Base-by-base conservation (phyloP, 2,888 invertebrate genomes). In the Achlya flavicornis region DNA sequence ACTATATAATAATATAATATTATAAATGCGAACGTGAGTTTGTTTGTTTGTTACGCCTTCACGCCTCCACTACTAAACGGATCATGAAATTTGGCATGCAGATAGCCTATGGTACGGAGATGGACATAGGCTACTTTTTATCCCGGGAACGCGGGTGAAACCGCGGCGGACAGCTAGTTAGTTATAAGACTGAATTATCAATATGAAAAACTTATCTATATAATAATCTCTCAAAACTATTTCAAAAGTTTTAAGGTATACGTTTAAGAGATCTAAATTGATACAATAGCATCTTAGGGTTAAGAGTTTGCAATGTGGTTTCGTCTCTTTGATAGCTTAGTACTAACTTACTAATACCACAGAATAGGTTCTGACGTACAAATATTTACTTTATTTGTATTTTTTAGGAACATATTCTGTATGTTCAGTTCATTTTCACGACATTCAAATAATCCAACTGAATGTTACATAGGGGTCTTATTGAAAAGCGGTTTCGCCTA, bases 371-470 rank as follows among this genome's bases (percentile, higher is more conserved):
- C 26, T 26, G 26, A 26, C 1, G 26, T 26, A 26, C 26, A 1
- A 26, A 26, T 26, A n/a, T n/a, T n/a, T n/a, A n/a, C n/a, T n/a
- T n/a, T n/a, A n/a, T n/a, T n/a, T n/a, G 48, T 53, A 53, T 53
- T 53, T n/a, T 53, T 53, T 53, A 53, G 19, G 53, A 53, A 60
- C 43, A 60, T 16, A 12, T 43, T 41, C 41, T 41, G 19, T 41
- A 41, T 60, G 43, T 53, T 41, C 33, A 58, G 33, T 16, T 10
- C 58, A 41, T 60, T 26, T 60, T 43, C 60, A 60, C 26, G 60
- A 60, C 43, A 60, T 60, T 43, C 19, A 41, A 60, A 60, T 60
- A 41, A 60, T 60, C 41, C 41, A 60, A 26, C 41, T 59, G 32
- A 60, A 41, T 43, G 60, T 43, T 59, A 16, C 41, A 19, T 26